Conservation (phyloP, 23 tunicate genomes). For the Clavelina lepadiformis region DNA sequence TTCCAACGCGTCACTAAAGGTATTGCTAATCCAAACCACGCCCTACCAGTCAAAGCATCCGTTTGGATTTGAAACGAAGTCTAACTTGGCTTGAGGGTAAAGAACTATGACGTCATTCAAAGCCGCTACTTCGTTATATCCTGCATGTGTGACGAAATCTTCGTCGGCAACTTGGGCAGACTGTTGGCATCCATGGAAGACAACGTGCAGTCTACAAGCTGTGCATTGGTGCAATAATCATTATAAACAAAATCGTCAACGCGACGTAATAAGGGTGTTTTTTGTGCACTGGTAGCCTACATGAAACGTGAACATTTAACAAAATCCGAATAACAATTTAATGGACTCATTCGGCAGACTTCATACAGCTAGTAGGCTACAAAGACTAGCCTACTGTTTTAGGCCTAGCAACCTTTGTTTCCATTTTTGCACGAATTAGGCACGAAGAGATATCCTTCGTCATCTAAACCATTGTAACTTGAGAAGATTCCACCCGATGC, state of each 20-base stretch:
- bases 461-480: conserved; percentile 42
- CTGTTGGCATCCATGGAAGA: conserved; percentile 79
- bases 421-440: conserved; percentile 62
- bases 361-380: too few species aligned
- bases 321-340: too few species aligned
- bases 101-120: conserved; percentile 70
- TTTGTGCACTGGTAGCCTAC: too few species aligned
- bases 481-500: neutral
- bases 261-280: too few species aligned
- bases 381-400: too few species aligned
- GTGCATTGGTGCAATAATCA: too few species aligned
- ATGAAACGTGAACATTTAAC: too few species aligned
- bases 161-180: conserved; percentile 39
- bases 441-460: conserved; percentile 59
- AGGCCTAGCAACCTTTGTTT: too few species aligned
- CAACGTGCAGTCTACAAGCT: conserved; percentile 68
- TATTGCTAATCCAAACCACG: neutral
- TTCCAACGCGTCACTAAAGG: too few species aligned
- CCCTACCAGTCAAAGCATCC: conserved; percentile 89
- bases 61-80: conserved; percentile 52
- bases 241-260: too few species aligned
- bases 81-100: conserved; percentile 57
- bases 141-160: conserved; percentile 48
- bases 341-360: too few species aligned
- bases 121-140: conserved; percentile 64